Evolutionary conservation across 2,113 vertebrate genomes (phyloP), one percentile per base, ranked within the genome.

Genomic region (Chelonoidis abingdonii): DNA sequence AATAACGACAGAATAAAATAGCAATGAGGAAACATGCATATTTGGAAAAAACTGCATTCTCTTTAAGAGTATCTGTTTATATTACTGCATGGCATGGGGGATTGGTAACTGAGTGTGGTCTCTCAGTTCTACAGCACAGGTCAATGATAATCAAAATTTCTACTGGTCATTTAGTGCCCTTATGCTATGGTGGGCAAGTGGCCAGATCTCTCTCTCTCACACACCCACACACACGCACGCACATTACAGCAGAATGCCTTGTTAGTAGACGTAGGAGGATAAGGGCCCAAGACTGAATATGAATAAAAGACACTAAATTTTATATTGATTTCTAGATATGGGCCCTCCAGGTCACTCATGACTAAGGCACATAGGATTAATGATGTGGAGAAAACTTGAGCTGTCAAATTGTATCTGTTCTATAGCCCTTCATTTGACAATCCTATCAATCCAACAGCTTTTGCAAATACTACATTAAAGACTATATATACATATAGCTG

Each of bases 211-310:
- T 75, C 21, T 92, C n/a, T 3, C 16, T 5, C 31, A 38, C 6
- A 27, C 25, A 6, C 0, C 1, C 10, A 5, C 57, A 29, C 57
- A 59, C 7, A 27, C 1, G 5, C 0, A 1, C 10, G 1, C 10
- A 57, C 2, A 57, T 22, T 87, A 19, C 75, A 86, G 56, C 80
- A 59, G 76, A 44, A 59, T 94, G 76, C 27, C 65, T 49, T 62
- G 72, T 44, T 92, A 13, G n/a, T 14, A 25, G 80, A 75, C 72
- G 41, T 22, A 75, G 5, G 10, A 25, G 5, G 21, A 25, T 27
- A 29, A 53, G 19, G 25, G n/a, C 86, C 54, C 35, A 11, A 53
- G 88, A 12, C 41, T 44, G 75, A 93, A 65, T n/a, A 91, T 38
- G 80, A 52, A 19, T 0, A 0, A 19, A 0, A 0, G 35, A 35